phyloP scores from a whole-genome alignment of 1,140 invertebrate genomes.

The Odontomachus brunneus region DNA sequence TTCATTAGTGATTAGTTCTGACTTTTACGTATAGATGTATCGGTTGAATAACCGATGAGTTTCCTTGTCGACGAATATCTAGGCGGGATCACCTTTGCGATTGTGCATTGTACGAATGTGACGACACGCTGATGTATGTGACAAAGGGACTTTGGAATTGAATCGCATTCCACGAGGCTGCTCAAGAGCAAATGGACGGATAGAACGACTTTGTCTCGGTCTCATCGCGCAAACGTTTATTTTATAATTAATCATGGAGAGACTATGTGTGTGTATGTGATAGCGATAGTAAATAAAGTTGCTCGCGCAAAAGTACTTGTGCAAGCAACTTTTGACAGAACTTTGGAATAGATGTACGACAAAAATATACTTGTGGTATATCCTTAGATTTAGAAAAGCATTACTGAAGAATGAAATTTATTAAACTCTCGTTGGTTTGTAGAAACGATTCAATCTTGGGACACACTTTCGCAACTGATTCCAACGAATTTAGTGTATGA shows the following conservation, averaged over 20 bases:
- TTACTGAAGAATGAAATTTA: too few relatives aligned
- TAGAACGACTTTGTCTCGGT: conserved; percentile 7
- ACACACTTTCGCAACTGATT: conserved; percentile 74
- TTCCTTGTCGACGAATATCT: too few relatives aligned
- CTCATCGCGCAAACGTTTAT: not conserved
- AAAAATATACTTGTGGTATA: not conserved
- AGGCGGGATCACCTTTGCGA: not conserved
- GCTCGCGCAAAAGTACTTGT: too few relatives aligned
- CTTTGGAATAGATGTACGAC: not conserved
- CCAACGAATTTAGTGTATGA: conserved; percentile 79
- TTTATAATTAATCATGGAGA: conserved; percentile 18
- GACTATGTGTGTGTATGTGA: conserved; percentile 30
- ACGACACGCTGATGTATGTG: not conserved
- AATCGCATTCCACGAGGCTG: conserved; percentile 39
- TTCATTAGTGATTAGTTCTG: too few relatives aligned
- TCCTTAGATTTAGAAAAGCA: not conserved
- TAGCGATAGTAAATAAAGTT: conserved; percentile 6
- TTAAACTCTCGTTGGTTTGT: conserved; percentile 20
- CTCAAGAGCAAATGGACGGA: not conserved
- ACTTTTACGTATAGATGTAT: too few relatives aligned
- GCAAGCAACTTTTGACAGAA: too few relatives aligned
- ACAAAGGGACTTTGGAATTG: conserved; percentile 28
- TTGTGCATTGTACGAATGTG: not conserved
- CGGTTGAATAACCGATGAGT: not conserved
- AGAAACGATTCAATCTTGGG: conserved; percentile 67